Evolutionary conservation across 2,888 invertebrate genomes (phyloP).

Genomic region (Rhingia rostrata): DNA sequence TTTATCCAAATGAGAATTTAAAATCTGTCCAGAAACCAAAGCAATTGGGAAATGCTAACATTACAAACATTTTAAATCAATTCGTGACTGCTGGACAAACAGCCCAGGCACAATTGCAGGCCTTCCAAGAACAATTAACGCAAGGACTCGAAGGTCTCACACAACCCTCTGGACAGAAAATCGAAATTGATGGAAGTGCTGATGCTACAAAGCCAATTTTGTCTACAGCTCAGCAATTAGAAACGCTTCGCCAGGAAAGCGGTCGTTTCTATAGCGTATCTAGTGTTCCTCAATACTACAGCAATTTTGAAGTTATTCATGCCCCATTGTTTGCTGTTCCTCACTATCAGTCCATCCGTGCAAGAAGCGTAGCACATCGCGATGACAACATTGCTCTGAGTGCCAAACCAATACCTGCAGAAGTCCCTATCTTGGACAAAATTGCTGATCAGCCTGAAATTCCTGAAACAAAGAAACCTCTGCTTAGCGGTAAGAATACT

Average conservation of each 20-base stretch:
- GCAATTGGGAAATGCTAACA: slow-evolving; percentile 54
- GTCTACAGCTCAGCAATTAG: slow-evolving; percentile 83
- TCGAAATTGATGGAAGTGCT: slow-evolving; percentile 37
- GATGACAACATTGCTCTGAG: slow-evolving; percentile 35
- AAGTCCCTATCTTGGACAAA: slow-evolving; percentile 6
- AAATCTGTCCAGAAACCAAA: slow-evolving; percentile 36
- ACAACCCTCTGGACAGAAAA: slow-evolving; percentile 57
- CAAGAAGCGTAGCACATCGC: slow-evolving; percentile 67
- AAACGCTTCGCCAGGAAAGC: slow-evolving; percentile 83
- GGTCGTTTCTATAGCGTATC: slow-evolving; percentile 46
- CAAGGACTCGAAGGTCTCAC: slow-evolving; percentile 62
- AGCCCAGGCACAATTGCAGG: slow-evolving; percentile 54
- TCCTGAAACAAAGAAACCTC: not conserved
- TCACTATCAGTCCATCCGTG: slow-evolving; percentile 74
- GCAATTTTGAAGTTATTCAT: slow-evolving; percentile 76
- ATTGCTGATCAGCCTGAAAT: not conserved
- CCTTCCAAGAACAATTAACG: slow-evolving; percentile 57
- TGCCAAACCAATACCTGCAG: not conserved
- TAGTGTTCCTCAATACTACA: slow-evolving; percentile 83
- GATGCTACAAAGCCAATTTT: slow-evolving; percentile 74
- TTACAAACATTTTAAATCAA: slow-evolving; percentile 63
- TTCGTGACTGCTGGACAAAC: slow-evolving; percentile 60
- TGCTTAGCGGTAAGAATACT: slow-evolving; percentile 19
- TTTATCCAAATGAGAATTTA: slow-evolving; percentile 79
- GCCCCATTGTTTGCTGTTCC: slow-evolving; percentile 75